Base-by-base conservation (phyloP, 2,888 invertebrate genomes). In the Chalcosyrphus nemorum region DNA sequence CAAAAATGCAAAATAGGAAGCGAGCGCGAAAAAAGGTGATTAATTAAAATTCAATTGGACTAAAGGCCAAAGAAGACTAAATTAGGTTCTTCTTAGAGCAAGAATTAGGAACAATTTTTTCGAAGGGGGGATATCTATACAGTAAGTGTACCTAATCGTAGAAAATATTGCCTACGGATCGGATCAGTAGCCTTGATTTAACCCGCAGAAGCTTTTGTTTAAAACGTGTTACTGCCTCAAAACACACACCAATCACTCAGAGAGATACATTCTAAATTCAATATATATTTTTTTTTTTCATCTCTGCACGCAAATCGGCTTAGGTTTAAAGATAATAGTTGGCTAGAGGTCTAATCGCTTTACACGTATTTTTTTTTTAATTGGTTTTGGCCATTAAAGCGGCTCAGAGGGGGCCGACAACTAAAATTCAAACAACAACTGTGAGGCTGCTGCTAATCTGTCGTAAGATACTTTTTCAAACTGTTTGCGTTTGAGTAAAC, bases 101-200 rank as follows among this genome's bases (percentile, higher is more conserved):
- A 32, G 15, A 27, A 32, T 43, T 41, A 13, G 43, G 50, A 75
- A 57, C 56, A 63, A 11, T 65, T 29, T 66, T 72, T 57, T 41
- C 50, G 45, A 43, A n/a, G 61, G 35, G 9, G n/a, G n/a, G n/a
- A n/a, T n/a, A 45, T 2, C 9, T 2, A 21, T 15, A 45, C 9
- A 35, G 32, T 4, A 6, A 47, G 35, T 32, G 61, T 38, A 52
- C 17, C 76, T 63, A 76, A 76, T 45, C 66, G 32, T 56, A 35
- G 52, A 32, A 66, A 43, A 54, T 45, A 9, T 32, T 29, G 57
- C 57, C 74, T 56, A 54, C 24, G 38, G 66, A 15, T 65, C 13
- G 38, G 66, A 27, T 65, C 29, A 35, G 57, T 63, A 81, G 63
- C 81, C 81, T 81, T 81, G 81, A 63, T 70, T 13, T 63, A 65